Base-by-base conservation (phyloP, 2,113 vertebrate species). In the Porphyrio hochstetteri region DNA sequence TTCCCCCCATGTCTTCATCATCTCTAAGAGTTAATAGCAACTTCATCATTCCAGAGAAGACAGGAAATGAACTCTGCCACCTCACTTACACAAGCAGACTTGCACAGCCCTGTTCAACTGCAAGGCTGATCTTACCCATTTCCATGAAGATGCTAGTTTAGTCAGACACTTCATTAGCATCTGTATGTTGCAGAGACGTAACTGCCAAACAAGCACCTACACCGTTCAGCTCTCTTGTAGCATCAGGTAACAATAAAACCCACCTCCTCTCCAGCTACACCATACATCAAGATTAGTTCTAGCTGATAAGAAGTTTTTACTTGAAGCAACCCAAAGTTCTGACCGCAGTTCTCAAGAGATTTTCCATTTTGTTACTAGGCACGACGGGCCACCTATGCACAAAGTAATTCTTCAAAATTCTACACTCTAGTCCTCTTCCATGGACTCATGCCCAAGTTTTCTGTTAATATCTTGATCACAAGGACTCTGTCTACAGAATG, bases 401-500 rank as follows among this genome's bases (percentile, higher is more conserved):
- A 91, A 78, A 75, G 89, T 87, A 89, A 94, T 89, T 92, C 77
- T 88, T 88, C 76, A 86, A 70, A 86, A 92, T 75, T 91, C 80
- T 93, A 82, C 70, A 59, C 83, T 82, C 61, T 56, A 89, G 94
- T 92, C 89, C 86, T 92, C 84, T 79, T 95, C 70, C 87, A 65
- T 95, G 94, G 95, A 93, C 89, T 96, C 57, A 18, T 79, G 96
- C 89, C 94, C 83, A 95, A 93, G 64, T 92, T 91, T 96, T 97
- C 89, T 96, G 91, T 92, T 97, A 96, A 93, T 95, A 97, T 92
- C 91, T 96, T 29, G 3, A 96, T 90, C 95, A 96, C 91, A 96
- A 96, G 95, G 88, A 96, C 93, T 96, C 86, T 89, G 88, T 96
- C 94, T 95, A 94, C 90, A 94, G 95, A 94, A 96, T 95, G 90